Base-by-base conservation (phyloP, 2,797 vertebrate genomes). In the Helostoma temminkii region DNA sequence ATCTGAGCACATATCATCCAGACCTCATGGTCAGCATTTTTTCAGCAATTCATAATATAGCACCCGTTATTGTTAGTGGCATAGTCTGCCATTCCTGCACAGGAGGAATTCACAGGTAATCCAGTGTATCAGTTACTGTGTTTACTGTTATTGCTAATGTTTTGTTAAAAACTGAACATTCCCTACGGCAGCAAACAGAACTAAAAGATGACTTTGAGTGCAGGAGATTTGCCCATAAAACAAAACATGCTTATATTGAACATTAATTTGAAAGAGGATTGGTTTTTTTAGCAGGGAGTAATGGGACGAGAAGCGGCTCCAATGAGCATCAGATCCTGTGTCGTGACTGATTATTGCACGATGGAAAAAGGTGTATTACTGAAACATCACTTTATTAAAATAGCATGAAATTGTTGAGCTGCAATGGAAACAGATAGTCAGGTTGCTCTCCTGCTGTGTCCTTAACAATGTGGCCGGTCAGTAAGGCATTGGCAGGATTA, bases 281-380 rank as follows among this genome's bases (percentile, higher is more conserved):
- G 18, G 22, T 60, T 65, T 50, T 49, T 50, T 15, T 10, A 34
- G 48, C 21, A 53, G 52, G 16, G 34, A 37, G 10, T 63, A 52
- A 16, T 9, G 6, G n/a, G 19, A 56, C 8, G 8, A 41, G 18
- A 15, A 21, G 4, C 28, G 19, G 19, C 8, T 6, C n/a, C 26
- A 56, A 18, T 34, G 22, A 32, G 41, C 26, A 59, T 11, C 10
- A 26, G 32, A 39, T 49, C 59, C 19, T 41, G 16, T 41, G 6
- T 6, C 39, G n/a, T 6, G 8, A 3, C 41, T 22, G 9, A 50
- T 42, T 12, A 52, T 26, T 1, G 2, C 39, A 57, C 22, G 32
- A 32, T 19, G 14, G 55, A 28, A 49, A 66, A 34, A 36, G 9
- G 9, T 9, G 11, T 11, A 32, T 41, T 46, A 34, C 8, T 21